Base-by-base conservation (phyloP, 1,140 invertebrate species). In the Brachionus rotundiformis region DNA sequence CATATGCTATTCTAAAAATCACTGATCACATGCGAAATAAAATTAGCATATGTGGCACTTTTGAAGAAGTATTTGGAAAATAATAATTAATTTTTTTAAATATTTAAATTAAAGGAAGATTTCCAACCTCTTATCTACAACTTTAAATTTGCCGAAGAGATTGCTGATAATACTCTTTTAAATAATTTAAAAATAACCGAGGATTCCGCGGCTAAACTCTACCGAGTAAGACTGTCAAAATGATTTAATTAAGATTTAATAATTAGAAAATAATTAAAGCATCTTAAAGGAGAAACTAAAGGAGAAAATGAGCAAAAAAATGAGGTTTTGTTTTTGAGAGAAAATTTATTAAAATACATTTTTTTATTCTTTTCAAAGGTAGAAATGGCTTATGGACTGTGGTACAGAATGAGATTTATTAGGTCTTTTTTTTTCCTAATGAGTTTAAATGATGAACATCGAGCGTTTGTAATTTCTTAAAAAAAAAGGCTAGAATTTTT, bases 121-220 rank as follows among this genome's bases (percentile, higher is more conserved):
- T 98, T 98, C 87, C 94, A 98, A 87, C 92, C 94, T 31, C 84
- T 87, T 86, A 92, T 93, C 16, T 97, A 96, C 88, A 94, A 94
- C n/a, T 96, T 95, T 87, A 91, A 93, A 85, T 89, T 96, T 83
- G 92, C 92, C 25, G 90, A 91, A 44, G 93, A 96, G 85, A 91
- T 96, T 8, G 92, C 92, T 19, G 94, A 96, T 85, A 90, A 92
- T 47, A 92, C 93, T 84, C 93, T 93, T 68, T 91, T 92, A 76
- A 91, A 92, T 0, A 93, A 94, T 91, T 88, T 98, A 54, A 91
- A 93, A 85, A 95, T 97, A 87, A 93, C 95, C 25, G 95, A 98
- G 86, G 95, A 97, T 84, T 94, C 31, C 11, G 54, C 76, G 96
- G 81, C 86, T 96, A 0, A 92, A 93, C 86, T 92, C 92, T 85